These are phyloP conservation scores for Oophaga sylvatica DNA, from an alignment of 2,797 vertebrate species.

Conservation along the genomic window DNA sequence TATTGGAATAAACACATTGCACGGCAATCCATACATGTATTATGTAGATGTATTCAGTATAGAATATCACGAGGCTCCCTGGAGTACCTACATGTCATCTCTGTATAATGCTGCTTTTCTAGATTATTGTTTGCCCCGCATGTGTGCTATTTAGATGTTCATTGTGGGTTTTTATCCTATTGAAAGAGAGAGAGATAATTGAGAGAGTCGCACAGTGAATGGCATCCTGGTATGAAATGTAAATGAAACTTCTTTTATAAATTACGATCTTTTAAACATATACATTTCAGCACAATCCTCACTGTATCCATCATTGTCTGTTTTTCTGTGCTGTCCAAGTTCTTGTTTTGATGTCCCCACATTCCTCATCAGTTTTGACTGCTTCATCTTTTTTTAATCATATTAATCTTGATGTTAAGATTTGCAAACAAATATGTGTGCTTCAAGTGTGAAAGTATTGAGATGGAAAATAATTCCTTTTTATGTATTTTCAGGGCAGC, in stretches of 20 bases:
- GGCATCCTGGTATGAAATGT: conserved; percentile 28
- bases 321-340: conserved; percentile 44
- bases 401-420: conserved; percentile 43
- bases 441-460: conserved; percentile 16
- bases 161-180: not conserved
- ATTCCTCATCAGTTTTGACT: conserved; percentile 42
- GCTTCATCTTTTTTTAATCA: conserved; percentile 44
- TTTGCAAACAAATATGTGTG: conserved; percentile 34
- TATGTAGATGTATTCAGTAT: not conserved
- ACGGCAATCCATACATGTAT: not conserved
- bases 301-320: conserved; percentile 45
- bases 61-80: not conserved
- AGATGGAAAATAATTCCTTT: conserved; percentile 47
- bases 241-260: conserved; percentile 6
- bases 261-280: conserved; percentile 4
- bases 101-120: not conserved
- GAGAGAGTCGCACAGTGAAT: conserved; percentile 8
- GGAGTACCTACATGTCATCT: not conserved
- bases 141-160: not conserved
- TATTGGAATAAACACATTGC: not conserved
- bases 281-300: conserved; percentile 22
- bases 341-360: conserved; percentile 29
- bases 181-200: conserved; percentile 16
- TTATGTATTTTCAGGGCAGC: conserved; percentile 85
- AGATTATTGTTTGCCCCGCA: not conserved